Conservation (phyloP, 2,113 vertebrate genomes). For the Martes martes region DNA sequence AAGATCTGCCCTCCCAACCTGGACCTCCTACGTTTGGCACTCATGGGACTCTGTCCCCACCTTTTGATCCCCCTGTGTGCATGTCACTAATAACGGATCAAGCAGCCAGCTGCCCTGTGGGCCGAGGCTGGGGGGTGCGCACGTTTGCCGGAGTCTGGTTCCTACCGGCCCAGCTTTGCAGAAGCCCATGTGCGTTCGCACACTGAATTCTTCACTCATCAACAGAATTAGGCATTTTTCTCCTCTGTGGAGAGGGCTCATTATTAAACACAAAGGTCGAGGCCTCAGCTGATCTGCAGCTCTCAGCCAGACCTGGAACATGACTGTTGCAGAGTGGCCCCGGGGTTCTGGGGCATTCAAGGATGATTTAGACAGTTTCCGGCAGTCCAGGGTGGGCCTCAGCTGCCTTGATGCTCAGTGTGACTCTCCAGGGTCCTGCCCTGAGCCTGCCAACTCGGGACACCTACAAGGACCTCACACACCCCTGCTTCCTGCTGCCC, state of each 20-base stretch:
- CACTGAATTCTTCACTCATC: neutral
- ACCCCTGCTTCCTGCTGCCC: conserved; percentile 57
- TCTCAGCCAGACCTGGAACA: neutral
- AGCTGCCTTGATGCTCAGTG: neutral
- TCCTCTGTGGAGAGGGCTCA: neutral
- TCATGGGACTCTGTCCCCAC: neutral
- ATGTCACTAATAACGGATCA: neutral
- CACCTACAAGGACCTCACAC: neutral
- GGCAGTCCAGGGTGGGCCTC: neutral
- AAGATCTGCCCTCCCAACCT: neutral
- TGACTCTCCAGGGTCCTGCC: neutral
- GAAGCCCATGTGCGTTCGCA: neutral
- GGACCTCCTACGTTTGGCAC: neutral
- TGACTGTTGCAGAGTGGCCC: neutral
- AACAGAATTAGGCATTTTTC: neutral
- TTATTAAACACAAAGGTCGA: neutral
- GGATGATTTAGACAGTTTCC: neutral
- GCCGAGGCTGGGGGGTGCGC: neutral
- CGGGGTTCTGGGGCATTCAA: fast-evolving
- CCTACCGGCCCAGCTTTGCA: neutral
- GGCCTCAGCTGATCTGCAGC: neutral
- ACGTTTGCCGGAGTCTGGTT: neutral
- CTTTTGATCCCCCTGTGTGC: neutral
- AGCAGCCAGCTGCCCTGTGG: neutral
- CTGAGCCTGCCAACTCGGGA: neutral